Conservation (phyloP, 2,113 vertebrate species). For the Empidonax traillii region DNA sequence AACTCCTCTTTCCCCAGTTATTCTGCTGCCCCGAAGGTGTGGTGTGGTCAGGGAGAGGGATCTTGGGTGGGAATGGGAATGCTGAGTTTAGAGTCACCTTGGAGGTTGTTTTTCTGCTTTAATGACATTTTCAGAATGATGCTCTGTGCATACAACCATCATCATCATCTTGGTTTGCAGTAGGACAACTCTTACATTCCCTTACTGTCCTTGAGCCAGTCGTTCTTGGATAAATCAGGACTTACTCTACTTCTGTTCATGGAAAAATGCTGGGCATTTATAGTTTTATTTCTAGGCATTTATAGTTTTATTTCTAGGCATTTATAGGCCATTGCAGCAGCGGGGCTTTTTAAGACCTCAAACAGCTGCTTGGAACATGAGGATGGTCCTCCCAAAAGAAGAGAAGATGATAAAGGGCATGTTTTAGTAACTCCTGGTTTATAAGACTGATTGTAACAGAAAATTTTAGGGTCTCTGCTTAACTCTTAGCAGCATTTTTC, state of each 20-base stretch:
- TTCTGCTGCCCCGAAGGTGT: background rate
- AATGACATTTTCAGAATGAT: background rate
- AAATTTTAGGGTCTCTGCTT: fast-evolving
- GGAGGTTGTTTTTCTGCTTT: background rate
- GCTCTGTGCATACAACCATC: background rate
- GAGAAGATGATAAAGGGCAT: background rate
- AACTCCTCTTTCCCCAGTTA: background rate
- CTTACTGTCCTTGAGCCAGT: background rate
- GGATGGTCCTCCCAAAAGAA: background rate
- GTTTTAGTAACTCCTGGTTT: background rate
- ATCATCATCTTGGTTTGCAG: background rate
- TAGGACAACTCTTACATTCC: background rate
- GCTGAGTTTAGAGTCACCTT: background rate
- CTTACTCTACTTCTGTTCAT: background rate
- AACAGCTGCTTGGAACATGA: background rate
- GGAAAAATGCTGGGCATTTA: background rate
- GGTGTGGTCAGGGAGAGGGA: background rate
- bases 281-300: background rate
- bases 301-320: background rate
- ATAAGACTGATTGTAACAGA: background rate
- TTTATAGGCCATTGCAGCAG: background rate
- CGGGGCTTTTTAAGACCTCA: background rate
- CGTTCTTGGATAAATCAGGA: background rate
- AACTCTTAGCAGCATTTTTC: background rate
- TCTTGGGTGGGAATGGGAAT: background rate